phyloP scores from a whole-genome alignment of 2,797 vertebrate species.

The Poeciliopsis presidionis region DNA sequence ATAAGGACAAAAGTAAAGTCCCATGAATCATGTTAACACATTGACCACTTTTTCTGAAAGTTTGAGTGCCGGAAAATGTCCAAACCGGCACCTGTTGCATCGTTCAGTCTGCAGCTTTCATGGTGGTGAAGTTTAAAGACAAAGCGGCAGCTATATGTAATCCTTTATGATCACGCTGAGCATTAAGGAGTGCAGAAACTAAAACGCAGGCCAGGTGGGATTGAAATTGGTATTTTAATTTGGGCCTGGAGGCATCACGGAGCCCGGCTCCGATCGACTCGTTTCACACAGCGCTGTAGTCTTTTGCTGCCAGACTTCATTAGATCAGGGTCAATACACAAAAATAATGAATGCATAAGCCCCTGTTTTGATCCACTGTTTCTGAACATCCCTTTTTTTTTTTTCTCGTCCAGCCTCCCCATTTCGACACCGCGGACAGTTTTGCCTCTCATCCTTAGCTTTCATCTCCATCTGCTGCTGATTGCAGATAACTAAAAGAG shows the following conservation, averaged over 20 bases:
- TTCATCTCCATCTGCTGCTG: constrained; percentile 5
- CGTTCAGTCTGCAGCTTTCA: not conserved
- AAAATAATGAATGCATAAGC: constrained; percentile 37
- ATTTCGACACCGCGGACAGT: not conserved
- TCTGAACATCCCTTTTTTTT: constrained; percentile 18
- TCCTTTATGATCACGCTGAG: not conserved
- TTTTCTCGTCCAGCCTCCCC: not conserved
- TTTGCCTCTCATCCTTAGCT: not conserved
- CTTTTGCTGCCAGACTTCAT: constrained; percentile 10
- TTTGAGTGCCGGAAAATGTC: not conserved
- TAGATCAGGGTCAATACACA: constrained; percentile 37
- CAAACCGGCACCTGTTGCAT: not conserved
- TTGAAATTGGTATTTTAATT: constrained; percentile 19
- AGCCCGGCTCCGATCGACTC: constrained; percentile 14
- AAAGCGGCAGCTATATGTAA: not conserved
- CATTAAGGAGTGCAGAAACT: not conserved
- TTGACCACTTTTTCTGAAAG: not conserved
- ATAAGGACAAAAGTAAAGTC: not conserved
- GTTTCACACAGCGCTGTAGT: constrained; percentile 15
- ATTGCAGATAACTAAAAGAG: constrained; percentile 10
- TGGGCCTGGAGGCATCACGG: not conserved
- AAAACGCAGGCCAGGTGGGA: not conserved
- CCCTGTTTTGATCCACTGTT: constrained; percentile 30
- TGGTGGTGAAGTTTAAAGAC: not conserved
- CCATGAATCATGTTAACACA: not conserved